phyloP scores from a whole-genome alignment of 1,140 invertebrate species.

The Colletes gigas region DNA sequence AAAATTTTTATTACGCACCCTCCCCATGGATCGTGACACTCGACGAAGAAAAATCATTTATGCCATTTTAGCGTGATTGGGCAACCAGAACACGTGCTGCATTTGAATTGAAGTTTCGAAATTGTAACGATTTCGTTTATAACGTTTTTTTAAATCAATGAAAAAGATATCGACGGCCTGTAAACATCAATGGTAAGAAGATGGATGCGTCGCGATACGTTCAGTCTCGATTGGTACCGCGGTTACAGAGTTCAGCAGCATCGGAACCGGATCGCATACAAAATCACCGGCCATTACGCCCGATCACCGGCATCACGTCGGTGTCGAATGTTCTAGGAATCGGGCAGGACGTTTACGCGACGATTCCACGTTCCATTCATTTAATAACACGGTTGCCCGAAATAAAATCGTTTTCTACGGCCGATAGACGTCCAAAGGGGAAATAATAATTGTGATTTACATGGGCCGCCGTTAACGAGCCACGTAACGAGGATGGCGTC shows the following conservation, averaged over 20 bases:
- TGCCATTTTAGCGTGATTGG: no score
- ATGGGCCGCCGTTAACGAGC: constrained; percentile 3
- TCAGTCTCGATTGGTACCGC: not conserved
- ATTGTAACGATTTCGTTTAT: no score
- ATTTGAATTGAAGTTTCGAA: no score
- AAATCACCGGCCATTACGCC: constrained; percentile 1
- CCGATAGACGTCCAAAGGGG: not conserved
- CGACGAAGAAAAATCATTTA: no score
- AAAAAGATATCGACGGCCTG: no score
- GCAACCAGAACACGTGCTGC: no score
- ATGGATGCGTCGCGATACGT: not conserved
- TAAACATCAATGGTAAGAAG: not conserved
- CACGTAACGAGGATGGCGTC: not conserved
- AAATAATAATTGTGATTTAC: constrained; percentile 9
- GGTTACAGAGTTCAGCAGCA: not conserved
- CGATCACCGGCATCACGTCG: not conserved
- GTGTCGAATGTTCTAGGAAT: not conserved
- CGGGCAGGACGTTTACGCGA: not conserved
- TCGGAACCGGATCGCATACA: not conserved
- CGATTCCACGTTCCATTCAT: no score
- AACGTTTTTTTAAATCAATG: no score
- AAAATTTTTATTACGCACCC: no score
- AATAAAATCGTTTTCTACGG: not conserved
- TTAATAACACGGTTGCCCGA: not conserved
- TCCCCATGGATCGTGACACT: no score